Evolutionary conservation across 2,797 vertebrate species (phyloP).

Genomic region (Phaenicophaeus curvirostris): DNA sequence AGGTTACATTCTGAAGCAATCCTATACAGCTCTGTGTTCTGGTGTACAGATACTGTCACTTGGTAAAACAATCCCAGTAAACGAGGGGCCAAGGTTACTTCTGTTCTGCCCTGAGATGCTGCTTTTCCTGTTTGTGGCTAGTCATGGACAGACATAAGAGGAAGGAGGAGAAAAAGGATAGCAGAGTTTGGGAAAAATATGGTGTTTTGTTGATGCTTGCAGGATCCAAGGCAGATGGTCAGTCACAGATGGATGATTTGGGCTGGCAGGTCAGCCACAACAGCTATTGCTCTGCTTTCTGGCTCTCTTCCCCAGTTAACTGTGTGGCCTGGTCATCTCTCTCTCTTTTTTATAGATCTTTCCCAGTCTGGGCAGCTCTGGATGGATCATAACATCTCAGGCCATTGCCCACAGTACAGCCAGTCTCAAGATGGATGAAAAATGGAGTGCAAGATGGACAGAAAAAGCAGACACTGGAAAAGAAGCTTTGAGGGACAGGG

Average conservation of each 20-base stretch:
- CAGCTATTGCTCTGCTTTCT: neutral
- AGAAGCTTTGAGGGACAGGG: neutral
- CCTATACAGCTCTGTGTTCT: neutral
- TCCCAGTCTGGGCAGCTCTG: neutral
- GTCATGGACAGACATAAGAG: neutral
- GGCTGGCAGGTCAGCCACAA: constrained; percentile 51
- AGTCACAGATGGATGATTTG: constrained; percentile 64
- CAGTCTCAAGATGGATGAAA: constrained; percentile 8
- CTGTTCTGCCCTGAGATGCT: neutral
- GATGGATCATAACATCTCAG: neutral
- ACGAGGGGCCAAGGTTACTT: neutral
- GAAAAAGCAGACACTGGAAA: neutral
- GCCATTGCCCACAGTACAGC: neutral
- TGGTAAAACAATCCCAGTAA: neutral
- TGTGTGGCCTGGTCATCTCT: constrained; percentile 20
- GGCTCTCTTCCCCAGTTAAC: constrained; percentile 21
- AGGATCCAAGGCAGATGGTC: constrained; percentile 60
- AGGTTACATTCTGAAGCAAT: neutral
- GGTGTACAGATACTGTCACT: neutral
- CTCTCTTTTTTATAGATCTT: neutral
- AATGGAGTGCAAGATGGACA: neutral
- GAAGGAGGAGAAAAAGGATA: constrained; percentile 1
- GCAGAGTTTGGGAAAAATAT: neutral
- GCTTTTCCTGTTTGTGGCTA: neutral
- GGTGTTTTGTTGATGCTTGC: constrained; percentile 37